Evolutionary conservation across 37 sponge, comb jelly and placozoan species (phyloP).

Genomic region (Oopsacas minuta): DNA sequence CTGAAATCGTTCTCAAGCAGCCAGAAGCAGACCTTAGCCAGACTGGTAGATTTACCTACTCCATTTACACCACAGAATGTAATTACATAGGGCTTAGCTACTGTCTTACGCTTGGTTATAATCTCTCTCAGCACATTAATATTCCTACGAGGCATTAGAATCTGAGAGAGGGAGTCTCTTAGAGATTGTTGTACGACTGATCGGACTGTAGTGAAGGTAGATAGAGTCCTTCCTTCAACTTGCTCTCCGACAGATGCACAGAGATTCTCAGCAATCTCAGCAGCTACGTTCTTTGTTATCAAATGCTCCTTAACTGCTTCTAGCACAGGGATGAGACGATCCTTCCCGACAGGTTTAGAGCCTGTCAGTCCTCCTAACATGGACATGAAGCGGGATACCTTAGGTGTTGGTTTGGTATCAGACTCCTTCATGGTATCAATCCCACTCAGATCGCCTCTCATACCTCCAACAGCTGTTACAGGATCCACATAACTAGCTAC

Average conservation of each 20-base stretch:
- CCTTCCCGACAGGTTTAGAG: slow-evolving; percentile 50
- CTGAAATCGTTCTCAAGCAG: slow-evolving; percentile 72
- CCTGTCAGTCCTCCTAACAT: slow-evolving; percentile 66
- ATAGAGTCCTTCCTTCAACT: slow-evolving; percentile 62
- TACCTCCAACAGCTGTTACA: background rate
- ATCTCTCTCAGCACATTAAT: slow-evolving; percentile 68
- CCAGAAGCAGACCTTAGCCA: slow-evolving; percentile 93
- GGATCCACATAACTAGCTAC: slow-evolving; percentile 13
- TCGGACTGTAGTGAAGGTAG: slow-evolving; percentile 63
- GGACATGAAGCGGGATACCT: slow-evolving; percentile 55
- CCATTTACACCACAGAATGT: slow-evolving; percentile 98
- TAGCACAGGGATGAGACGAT: slow-evolving; percentile 52
- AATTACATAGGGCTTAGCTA: slow-evolving; percentile 58
- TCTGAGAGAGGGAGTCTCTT: slow-evolving; percentile 69
- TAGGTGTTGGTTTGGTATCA: background rate
- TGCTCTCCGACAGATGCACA: slow-evolving; percentile 64
- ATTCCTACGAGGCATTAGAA: slow-evolving; percentile 62
- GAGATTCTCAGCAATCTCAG: slow-evolving; percentile 66
- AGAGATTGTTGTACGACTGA: slow-evolving; percentile 39
- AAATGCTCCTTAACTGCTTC: slow-evolving; percentile 91
- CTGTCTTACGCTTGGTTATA: slow-evolving; percentile 27
- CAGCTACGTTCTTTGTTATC: slow-evolving; percentile 81
- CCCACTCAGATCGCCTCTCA: slow-evolving; percentile 20
- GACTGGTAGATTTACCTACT: slow-evolving; percentile 91
- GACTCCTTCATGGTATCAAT: background rate